Conservation (phyloP, 30 jellyfish, hydroid and myxozoan species). For the Pseudorhiza aurosa region DNA sequence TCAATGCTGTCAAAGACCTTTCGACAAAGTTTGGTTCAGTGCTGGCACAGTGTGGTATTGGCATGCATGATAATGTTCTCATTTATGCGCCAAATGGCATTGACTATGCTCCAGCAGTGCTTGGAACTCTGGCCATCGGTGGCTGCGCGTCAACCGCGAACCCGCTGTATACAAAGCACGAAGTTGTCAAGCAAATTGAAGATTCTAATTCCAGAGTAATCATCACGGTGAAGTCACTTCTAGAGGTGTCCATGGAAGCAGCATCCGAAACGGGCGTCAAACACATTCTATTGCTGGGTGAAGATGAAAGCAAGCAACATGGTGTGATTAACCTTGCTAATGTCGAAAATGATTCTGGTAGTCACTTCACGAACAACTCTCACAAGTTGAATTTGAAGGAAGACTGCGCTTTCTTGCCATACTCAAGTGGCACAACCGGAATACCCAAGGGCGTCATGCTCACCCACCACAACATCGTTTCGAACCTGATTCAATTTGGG, state of each 20-base stretch:
- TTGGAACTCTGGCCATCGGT: constrained; percentile 74
- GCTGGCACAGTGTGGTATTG: constrained; percentile 27
- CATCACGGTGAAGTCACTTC: constrained; percentile 42
- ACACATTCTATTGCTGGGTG: constrained; percentile 59
- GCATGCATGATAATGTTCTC: constrained; percentile 51
- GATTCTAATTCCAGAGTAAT: constrained; percentile 66
- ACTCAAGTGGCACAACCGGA: constrained; percentile 98
- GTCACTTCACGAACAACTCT: constrained; percentile 28
- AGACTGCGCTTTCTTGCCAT: constrained; percentile 69
- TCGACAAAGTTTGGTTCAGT: constrained; percentile 70
- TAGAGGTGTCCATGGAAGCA: constrained; percentile 68
- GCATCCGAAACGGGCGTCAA: constrained; percentile 68
- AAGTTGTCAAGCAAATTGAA: constrained; percentile 67
- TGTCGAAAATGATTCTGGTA: constrained; percentile 48
- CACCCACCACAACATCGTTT: constrained; percentile 67
- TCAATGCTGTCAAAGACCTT: constrained; percentile 3
- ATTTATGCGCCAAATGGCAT: constrained; percentile 70
- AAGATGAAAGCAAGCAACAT: constrained; percentile 35
- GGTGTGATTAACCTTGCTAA: constrained; percentile 72
- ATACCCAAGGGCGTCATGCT: constrained; percentile 93
- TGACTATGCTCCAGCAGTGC: constrained; percentile 54
- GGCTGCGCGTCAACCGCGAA: constrained; percentile 69
- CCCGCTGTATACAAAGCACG: constrained; percentile 75
- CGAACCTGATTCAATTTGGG: constrained; percentile 64
- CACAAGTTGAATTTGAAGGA: constrained; percentile 19